A percentile compares a stretch with the other conserved stretches of the same genome.
phyloP scores from a whole-genome alignment of 2,113 vertebrate genomes.

The Oncorhynchus mykiss region DNA sequence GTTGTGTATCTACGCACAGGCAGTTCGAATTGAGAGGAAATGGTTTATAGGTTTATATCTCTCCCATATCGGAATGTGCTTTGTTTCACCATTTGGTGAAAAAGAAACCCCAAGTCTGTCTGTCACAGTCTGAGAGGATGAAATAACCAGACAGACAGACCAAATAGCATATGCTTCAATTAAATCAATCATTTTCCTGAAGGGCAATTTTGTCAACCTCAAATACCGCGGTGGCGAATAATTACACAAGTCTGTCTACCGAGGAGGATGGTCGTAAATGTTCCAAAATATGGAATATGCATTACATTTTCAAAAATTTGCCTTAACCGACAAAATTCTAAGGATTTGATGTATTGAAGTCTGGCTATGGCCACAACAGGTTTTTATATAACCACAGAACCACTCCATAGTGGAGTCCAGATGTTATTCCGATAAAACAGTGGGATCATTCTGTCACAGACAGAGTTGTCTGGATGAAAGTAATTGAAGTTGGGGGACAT shows the following conservation, averaged over 20 bases:
- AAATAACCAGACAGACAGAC: not conserved
- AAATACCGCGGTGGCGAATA: constrained; percentile 19
- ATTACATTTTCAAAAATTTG: constrained; percentile 15
- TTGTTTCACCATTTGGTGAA: constrained; percentile 22
- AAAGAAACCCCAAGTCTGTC: constrained; percentile 1
- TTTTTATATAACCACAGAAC: constrained; percentile 59
- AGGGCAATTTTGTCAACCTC: constrained; percentile 25
- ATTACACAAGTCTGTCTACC: constrained; percentile 15
- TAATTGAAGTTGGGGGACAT: not conserved
- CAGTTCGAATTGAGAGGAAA: not conserved
- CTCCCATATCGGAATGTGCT: constrained; percentile 1
- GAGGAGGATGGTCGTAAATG: constrained; percentile 13
- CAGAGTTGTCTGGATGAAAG: constrained; percentile 27
- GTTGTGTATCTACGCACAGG: not conserved
- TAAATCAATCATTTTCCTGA: constrained; percentile 11
- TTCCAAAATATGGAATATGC: constrained; percentile 18
- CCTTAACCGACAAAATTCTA: constrained; percentile 26
- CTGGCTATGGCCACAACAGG: constrained; percentile 53
- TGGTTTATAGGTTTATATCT: constrained; percentile 3
- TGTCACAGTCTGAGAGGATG: constrained; percentile 22
- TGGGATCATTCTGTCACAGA: constrained; percentile 50
- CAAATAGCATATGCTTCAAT: not conserved
- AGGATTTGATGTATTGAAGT: constrained; percentile 37
- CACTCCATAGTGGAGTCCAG: constrained; percentile 47
- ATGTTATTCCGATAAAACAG: constrained; percentile 58